Conservation (phyloP, 2,113 vertebrate genomes). For the Nothocercus julius region DNA sequence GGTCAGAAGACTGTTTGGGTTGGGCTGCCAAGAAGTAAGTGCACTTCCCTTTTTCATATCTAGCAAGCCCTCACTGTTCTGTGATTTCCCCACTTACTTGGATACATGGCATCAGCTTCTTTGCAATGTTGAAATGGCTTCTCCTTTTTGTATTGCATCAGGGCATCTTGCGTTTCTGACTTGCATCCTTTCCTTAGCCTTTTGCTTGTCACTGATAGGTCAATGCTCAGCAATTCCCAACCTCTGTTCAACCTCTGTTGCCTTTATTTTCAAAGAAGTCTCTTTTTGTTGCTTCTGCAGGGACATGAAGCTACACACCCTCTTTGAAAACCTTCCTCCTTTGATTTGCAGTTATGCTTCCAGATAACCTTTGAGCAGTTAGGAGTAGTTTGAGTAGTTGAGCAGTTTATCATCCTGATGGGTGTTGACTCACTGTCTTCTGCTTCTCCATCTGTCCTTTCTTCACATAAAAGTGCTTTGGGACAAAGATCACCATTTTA, state of each 20-base stretch:
- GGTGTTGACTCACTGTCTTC: not conserved
- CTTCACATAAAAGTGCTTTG: not conserved
- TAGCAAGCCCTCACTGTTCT: not conserved
- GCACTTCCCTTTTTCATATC: not conserved
- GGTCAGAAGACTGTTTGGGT: slow-evolving; percentile 54
- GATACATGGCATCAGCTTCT: not conserved
- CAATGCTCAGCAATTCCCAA: not conserved
- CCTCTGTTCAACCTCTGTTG: not conserved
- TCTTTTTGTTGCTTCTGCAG: not conserved
- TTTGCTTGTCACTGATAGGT: not conserved
- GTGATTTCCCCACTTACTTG: not conserved
- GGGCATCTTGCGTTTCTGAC: not conserved
- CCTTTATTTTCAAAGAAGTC: not conserved
- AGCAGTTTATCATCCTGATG: not conserved
- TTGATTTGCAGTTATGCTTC: not conserved
- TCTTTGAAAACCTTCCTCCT: not conserved
- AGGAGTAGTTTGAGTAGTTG: not conserved
- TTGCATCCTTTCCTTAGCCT: not conserved
- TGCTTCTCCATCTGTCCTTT: not conserved
- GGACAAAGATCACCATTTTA: not conserved
- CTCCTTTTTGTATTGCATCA: not conserved
- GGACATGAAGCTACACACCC: not conserved
- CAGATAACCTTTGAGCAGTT: not conserved
- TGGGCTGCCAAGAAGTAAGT: slow-evolving; percentile 43
- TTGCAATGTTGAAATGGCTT: not conserved